These are phyloP conservation scores for Tamandua tetradactyla DNA, from an alignment of 2,797 vertebrate species.

Conservation along the genomic window DNA sequence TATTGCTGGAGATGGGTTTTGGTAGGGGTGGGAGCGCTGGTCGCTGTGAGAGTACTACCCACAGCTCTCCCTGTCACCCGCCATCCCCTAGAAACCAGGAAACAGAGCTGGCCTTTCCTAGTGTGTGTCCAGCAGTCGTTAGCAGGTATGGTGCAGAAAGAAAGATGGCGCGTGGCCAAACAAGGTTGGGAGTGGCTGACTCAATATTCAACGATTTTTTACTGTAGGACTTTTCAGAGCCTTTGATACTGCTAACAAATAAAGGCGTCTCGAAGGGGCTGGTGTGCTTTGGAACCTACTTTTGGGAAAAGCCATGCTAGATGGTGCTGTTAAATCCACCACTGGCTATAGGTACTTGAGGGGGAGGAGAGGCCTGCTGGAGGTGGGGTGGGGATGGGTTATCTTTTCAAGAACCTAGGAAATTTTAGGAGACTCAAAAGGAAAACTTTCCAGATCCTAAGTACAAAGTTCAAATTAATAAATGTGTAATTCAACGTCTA, in stretches of 20 bases:
- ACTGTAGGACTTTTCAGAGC: neutral
- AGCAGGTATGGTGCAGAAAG: neutral
- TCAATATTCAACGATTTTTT: neutral
- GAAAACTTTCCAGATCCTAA: neutral
- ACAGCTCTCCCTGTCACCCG: neutral
- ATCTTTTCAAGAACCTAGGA: neutral
- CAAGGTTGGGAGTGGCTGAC: neutral
- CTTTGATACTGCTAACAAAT: neutral
- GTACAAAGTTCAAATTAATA: neutral
- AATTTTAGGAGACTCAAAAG: neutral
- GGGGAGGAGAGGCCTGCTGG: neutral
- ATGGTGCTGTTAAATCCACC: neutral
- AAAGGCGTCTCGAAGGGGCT: neutral
- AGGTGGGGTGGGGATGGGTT: too few species aligned
- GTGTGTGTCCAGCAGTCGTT: neutral
- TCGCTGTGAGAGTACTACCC: neutral
- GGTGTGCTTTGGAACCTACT: too few species aligned
- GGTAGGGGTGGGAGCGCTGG: neutral
- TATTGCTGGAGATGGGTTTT: neutral
- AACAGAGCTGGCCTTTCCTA: neutral
- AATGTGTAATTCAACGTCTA: neutral
- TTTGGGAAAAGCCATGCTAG: neutral
- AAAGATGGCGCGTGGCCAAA: neutral
- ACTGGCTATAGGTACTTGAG: rapidly evolving
- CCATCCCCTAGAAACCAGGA: constrained; percentile 65